Percentiles rank a stretch among this genome's conserved stretches.
phyloP scores from a whole-genome alignment of 2,113 vertebrate species.

The Dicerorhinus sumatrensis region DNA sequence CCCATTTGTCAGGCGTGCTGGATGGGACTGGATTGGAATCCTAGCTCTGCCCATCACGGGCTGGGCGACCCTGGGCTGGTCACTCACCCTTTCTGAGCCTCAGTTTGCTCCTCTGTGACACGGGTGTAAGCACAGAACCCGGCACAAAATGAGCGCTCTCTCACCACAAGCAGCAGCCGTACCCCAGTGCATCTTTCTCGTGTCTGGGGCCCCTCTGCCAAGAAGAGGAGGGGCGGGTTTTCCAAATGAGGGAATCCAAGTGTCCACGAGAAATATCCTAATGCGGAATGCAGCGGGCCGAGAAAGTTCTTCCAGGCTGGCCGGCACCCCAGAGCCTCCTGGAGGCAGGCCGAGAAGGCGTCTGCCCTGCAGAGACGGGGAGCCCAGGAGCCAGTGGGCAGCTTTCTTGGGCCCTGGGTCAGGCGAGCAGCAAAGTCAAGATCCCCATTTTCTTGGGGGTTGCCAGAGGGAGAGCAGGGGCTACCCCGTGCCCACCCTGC shows the following conservation, averaged over 20 bases:
- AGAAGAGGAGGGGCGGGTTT: not conserved
- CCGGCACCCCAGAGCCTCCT: not conserved
- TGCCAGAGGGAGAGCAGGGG: too few species aligned
- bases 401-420: not conserved
- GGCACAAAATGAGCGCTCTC: not conserved
- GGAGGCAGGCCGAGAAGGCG: not conserved
- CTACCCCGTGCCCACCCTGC: not conserved
- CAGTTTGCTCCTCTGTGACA: fast-evolving
- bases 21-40: fast-evolving
- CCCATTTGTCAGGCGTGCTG: fast-evolving
- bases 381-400: fast-evolving
- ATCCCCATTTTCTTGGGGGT: not conserved
- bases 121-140: too few species aligned
- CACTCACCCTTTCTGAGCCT: not conserved
- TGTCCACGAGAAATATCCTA: fast-evolving
- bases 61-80: not conserved
- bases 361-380: not conserved
- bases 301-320: not conserved
- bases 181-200: not conserved
- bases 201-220: not conserved
- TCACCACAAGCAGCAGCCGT: not conserved
- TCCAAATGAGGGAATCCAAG: not conserved
- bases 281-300: fast-evolving
- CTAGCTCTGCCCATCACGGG: not conserved
- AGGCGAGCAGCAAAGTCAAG: not conserved